phyloP scores from a whole-genome alignment of 2,113 vertebrate species.

The Anhinga anhinga region DNA sequence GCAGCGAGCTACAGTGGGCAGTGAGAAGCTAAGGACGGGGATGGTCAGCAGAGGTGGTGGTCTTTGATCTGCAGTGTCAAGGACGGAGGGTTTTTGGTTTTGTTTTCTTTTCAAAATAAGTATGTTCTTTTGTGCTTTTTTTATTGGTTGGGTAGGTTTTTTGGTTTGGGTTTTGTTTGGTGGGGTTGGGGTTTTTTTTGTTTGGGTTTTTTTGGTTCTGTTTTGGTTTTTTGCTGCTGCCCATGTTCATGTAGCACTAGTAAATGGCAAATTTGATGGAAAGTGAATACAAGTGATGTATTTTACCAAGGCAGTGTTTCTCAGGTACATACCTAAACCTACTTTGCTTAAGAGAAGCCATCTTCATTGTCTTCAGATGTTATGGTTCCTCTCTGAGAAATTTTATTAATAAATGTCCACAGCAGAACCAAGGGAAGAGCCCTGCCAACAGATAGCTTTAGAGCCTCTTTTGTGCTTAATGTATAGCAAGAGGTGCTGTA shows the following conservation, averaged over 20 bases:
- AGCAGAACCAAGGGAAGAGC: background rate
- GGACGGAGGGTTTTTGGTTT: background rate
- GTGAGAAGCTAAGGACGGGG: background rate
- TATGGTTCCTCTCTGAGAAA: background rate
- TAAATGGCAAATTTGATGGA: background rate
- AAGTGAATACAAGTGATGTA: background rate
- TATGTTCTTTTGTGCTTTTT: background rate
- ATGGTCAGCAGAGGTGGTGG: background rate
- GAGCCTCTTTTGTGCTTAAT: background rate
- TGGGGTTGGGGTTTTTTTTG: background rate
- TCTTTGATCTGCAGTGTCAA: background rate
- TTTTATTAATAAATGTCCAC: background rate
- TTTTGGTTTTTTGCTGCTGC: background rate
- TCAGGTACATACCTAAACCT: background rate
- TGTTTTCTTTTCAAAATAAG: background rate
- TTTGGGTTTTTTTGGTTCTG: too few species aligned
- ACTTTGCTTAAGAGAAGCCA: background rate
- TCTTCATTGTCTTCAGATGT: background rate
- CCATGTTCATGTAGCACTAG: background rate
- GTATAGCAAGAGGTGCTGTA: background rate
- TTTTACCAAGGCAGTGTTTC: background rate
- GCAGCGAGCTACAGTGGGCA: background rate
- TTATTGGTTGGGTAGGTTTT: background rate
- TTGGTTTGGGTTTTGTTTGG: too few species aligned
- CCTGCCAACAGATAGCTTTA: background rate